Evolutionary conservation across 2,113 vertebrate species (phyloP).

Genomic region (Poeciliopsis turrubarensis): DNA sequence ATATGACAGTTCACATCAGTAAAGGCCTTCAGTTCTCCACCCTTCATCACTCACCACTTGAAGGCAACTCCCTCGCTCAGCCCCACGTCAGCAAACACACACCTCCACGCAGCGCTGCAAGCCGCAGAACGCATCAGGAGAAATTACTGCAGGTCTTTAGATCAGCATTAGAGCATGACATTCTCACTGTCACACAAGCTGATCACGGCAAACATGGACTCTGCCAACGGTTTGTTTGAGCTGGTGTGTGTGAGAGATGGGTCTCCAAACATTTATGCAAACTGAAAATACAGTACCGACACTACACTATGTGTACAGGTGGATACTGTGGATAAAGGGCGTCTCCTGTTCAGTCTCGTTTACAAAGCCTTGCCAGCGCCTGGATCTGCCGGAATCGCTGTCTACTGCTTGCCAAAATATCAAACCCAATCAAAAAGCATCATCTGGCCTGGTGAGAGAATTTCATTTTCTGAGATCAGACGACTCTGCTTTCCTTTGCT

Average conservation of each 20-base stretch:
- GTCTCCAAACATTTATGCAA: conserved; percentile 46
- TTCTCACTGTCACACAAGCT: conserved; percentile 53
- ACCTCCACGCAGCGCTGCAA: background rate
- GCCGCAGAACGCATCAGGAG: background rate
- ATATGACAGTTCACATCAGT: conserved; percentile 31
- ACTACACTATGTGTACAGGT: conserved; percentile 47
- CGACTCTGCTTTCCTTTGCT: no score
- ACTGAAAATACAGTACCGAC: conserved; percentile 32
- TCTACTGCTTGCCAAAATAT: background rate
- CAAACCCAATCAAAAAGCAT: conserved; percentile 16
- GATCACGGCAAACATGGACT: conserved; percentile 66
- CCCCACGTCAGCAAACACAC: conserved; percentile 5
- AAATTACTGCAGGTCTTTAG: conserved; percentile 14
- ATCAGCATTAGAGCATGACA: conserved; percentile 41
- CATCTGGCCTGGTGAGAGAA: conserved; percentile 44
- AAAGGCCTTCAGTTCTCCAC: conserved; percentile 35
- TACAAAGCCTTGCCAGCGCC: conserved; percentile 25
- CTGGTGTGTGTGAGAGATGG: conserved; percentile 19
- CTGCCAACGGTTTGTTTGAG: conserved; percentile 50
- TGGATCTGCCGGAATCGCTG: background rate
- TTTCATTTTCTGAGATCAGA: background rate
- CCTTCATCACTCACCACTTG: conserved; percentile 48
- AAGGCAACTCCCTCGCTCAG: conserved; percentile 37
- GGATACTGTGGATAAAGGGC: conserved; percentile 59
- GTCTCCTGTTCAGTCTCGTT: conserved; percentile 40